Evolutionary conservation across 2,113 vertebrate genomes (phyloP), one percentile per base, ranked within the genome.

Genomic region (Pogona vitticeps): DNA sequence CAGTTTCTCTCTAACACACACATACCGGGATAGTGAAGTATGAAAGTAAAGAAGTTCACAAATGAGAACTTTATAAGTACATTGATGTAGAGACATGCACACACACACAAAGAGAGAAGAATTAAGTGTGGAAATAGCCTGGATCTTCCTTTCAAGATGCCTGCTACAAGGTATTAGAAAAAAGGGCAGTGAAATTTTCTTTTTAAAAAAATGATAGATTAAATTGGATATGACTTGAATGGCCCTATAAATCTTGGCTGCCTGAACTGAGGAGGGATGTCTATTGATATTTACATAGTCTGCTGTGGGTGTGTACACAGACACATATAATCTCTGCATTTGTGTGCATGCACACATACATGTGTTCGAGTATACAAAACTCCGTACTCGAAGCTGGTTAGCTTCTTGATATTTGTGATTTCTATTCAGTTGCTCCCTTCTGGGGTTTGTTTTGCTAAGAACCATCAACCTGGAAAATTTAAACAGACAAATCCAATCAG

Each of bases 401-500:
- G 77, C 31, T 46, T 23, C 40, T 73, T 73, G 42, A 67, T 18
- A 73, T 63, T 79, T 80, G n/a, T 40, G 52, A 79, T 61, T 70
- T 63, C 52, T 61, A 18, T 79, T 86, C 42, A 36, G 58, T 42
- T 31, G 3, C 26, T 80, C 73, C 68, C 78, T 65, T 28, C 20
- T 61, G 70, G 79, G 31, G 70, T 52, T 73, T 83, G 85, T 36
- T 81, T 80, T 86, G 85, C 68, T 73, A 80, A 86, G 77, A 75
- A 56, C 68, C 85, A 86, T 73, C 68, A 46, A 61, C 38, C 79
- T 80, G 85, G 85, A 86, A 86, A 86, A 86, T 81, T 86, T 75
- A 86, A 86, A 86, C 68, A 86, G 85, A 86, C 78, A 86, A 86
- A 86, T 86, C 85, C 78, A 63, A 75, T 86, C 85, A 80, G 68